Conservation (phyloP, 2,888 invertebrate genomes). For the Drosophila ezoana region DNA sequence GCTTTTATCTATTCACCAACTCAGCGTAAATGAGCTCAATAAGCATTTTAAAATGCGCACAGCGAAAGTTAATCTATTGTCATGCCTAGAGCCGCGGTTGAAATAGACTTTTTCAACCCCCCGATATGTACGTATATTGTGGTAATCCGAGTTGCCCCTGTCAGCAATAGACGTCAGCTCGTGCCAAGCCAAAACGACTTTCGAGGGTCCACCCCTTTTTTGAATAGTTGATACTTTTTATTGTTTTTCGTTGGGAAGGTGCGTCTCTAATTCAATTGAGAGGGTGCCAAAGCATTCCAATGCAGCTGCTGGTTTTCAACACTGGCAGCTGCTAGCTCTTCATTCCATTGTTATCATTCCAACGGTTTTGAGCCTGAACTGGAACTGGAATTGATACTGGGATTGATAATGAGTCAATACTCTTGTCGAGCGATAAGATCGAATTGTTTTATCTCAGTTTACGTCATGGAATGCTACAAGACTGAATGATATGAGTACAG, state of each 20-base stretch:
- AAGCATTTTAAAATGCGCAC: conserved; percentile 40
- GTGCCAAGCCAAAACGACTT: conserved; percentile 42
- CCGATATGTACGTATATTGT: neutral
- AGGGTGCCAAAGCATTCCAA: conserved; percentile 43
- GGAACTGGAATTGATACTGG: conserved; percentile 8
- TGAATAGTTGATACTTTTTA: conserved; percentile 4
- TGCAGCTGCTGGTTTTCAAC: conserved; percentile 24
- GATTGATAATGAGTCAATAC: conserved; percentile 13
- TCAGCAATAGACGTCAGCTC: conserved; percentile 40
- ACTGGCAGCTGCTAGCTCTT: conserved; percentile 31
- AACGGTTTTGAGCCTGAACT: neutral
- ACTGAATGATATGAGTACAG: conserved; percentile 31
- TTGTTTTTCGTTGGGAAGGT: conserved; percentile 13
- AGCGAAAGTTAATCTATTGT: conserved; percentile 52
- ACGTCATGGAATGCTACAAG: conserved; percentile 65
- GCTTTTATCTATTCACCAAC: conserved; percentile 25
- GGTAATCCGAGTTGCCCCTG: conserved; percentile 41
- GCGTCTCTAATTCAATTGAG: conserved; percentile 38
- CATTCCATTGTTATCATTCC: conserved; percentile 11
- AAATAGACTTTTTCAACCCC: conserved; percentile 31
- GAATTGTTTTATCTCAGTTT: conserved; percentile 41
- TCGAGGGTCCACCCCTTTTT: conserved; percentile 38
- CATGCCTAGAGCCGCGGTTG: conserved; percentile 9
- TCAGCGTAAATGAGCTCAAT: conserved; percentile 43
- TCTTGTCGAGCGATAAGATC: conserved; percentile 46